A percentile compares a stretch with the other conserved stretches of the same genome.
These are phyloP conservation scores for Boloria selene DNA, from an alignment of 2,888 invertebrate species.

Conservation along the genomic window DNA sequence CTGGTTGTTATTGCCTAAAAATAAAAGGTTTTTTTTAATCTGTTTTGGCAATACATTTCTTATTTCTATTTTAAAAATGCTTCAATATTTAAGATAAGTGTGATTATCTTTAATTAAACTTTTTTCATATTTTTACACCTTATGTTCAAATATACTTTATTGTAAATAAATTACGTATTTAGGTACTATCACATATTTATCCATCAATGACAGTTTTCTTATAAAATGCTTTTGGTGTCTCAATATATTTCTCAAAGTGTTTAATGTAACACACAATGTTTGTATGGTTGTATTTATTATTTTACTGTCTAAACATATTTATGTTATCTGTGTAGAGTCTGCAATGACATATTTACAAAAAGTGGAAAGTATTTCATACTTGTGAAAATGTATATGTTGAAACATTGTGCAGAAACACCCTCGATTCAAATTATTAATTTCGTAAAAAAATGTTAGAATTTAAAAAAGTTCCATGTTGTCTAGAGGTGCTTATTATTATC, in stretches of 20 bases:
- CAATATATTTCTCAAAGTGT: not conserved
- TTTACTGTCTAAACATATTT: not conserved
- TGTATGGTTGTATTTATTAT: not conserved
- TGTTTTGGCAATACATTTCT: not conserved
- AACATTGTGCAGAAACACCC: not conserved
- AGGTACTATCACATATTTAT: not conserved
- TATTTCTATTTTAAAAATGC: not conserved
- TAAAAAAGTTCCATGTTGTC: slow-evolving; percentile 27
- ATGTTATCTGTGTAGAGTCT: too few relatives aligned
- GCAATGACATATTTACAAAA: too few relatives aligned
- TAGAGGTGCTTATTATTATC: slow-evolving; percentile 38
- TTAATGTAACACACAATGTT: not conserved
- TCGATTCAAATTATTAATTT: slow-evolving; percentile 4
- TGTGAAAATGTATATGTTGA: too few relatives aligned
- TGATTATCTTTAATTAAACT: too few relatives aligned
- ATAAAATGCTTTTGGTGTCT: slow-evolving; percentile 4
- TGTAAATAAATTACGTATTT: not conserved
- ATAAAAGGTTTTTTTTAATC: not conserved
- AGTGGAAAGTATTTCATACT: too few relatives aligned
- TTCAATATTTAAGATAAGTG: too few relatives aligned
- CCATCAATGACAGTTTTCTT: not conserved
- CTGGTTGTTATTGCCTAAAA: slow-evolving; percentile 21
- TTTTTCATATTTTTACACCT: too few relatives aligned
- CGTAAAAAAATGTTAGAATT: slow-evolving; percentile 19
- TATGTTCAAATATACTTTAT: too few relatives aligned